A percentile compares a stretch with the other conserved stretches of the same genome.
Evolutionary conservation across 2,888 invertebrate species (phyloP).

Genomic region (Hoplodrina blanda): DNA sequence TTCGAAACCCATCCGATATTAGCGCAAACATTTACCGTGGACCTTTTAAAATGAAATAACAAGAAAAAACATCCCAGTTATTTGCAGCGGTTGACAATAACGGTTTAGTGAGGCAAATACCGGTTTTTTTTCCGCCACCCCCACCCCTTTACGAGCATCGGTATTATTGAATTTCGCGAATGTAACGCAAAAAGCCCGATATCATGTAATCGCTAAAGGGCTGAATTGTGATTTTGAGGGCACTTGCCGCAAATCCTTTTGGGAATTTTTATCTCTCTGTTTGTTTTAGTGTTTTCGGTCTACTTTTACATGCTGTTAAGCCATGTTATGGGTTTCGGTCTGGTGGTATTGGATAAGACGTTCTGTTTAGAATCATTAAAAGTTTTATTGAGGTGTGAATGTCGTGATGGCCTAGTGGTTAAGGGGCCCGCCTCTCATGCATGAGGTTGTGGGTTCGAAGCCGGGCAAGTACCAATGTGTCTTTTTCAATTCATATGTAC

Average conservation of each 20-base stretch:
- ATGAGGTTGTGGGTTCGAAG: no score
- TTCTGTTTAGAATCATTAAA: constrained; percentile 52
- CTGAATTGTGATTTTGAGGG: constrained; percentile 74
- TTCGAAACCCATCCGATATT: constrained; percentile 32
- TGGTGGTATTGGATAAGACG: constrained; percentile 50
- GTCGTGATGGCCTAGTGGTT: no score
- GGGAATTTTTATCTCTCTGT: constrained; percentile 73
- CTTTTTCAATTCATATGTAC: no score
- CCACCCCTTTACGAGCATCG: constrained; percentile 67
- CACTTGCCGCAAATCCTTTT: constrained; percentile 71
- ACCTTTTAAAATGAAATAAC: constrained; percentile 65
- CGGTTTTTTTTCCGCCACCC: constrained; percentile 59
- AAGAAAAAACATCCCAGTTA: constrained; percentile 64
- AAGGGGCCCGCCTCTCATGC: no score
- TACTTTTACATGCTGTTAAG: constrained; percentile 57
- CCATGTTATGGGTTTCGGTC: constrained; percentile 46
- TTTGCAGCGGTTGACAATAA: constrained; percentile 65
- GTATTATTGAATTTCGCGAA: constrained; percentile 73
- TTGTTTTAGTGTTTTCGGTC: constrained; percentile 70
- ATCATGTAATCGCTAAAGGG: constrained; percentile 73
- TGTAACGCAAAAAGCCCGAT: constrained; percentile 67
- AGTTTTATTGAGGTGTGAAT: constrained; percentile 8
- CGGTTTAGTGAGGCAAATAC: constrained; percentile 64
- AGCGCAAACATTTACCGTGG: constrained; percentile 47
- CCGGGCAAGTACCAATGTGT: no score